Base-by-base conservation (phyloP, 30 jellyfish, hydroid and myxozoan genomes). In the Mastigias papua region DNA sequence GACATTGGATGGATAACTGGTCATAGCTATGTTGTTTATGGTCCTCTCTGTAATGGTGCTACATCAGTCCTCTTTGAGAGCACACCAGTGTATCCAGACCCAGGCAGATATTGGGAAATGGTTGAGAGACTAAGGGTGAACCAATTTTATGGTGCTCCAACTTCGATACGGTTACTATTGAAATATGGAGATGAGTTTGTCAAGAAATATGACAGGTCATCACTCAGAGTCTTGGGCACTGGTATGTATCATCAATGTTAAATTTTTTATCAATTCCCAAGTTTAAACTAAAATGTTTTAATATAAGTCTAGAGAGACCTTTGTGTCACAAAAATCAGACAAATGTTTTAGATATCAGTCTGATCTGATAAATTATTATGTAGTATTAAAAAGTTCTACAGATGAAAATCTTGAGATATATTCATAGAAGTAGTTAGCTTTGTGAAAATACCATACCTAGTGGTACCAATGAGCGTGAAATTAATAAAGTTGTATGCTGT, bases 1-100 rank as follows among this genome's bases (percentile, higher is more conserved):
- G 99, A 96, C 42, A 91, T 91, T 78, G 99, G 99, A 13, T 96
- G 99, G 99, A 96, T 96, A 10, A 96, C 99, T 64, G 99, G 99
- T 19, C 99, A 96, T 58, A 66, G 97, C 22, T 96, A 96, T 64
- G 98, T 91, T 37, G 99, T 96, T 7, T 96, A 96, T 84, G 99
- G 99, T 29, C 99, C 99, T 0, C 87, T 96, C 29, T 90, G 95
- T 48, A 96, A 90, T 79, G 99, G 99, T 21, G 99, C 98, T 1
- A 90, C 98, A 9, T 37, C 96, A 31, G 97, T 96, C 62, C 60
- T 96, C 23, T 96, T 96, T 88, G 99, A 96, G 74, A 91, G 99
- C 72, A 97, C 93, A 20, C 99, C 99, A 26, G 74, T 88, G 20
- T 96, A 96, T 69, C 99, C 99, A 0, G 97, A 96, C 81, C 98